Conservation (phyloP, 2,113 vertebrate genomes). For the Macquaria australasica region DNA sequence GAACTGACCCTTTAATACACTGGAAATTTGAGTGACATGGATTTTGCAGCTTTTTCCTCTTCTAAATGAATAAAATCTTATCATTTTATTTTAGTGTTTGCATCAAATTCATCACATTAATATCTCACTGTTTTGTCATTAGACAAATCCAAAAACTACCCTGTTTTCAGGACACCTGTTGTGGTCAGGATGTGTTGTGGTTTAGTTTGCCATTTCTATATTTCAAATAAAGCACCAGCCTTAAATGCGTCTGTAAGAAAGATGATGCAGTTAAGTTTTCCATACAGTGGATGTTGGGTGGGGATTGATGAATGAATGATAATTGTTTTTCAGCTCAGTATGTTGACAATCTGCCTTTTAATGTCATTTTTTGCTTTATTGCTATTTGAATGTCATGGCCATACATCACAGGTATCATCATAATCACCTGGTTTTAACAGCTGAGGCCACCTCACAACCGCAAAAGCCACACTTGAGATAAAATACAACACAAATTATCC, state of each 20-base stretch:
- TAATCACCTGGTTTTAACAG: not conserved
- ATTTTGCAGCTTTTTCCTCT: not conserved
- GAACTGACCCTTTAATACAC: not conserved
- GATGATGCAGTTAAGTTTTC: not conserved
- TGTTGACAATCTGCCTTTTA: not conserved
- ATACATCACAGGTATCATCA: conserved; percentile 8
- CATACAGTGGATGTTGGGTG: not conserved
- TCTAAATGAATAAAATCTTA: not conserved
- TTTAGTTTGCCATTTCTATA: not conserved
- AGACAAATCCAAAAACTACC: not conserved
- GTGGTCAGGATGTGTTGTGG: not conserved
- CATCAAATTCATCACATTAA: not conserved
- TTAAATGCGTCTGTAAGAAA: not conserved
- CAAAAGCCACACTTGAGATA: not conserved
- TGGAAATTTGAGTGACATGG: not conserved
- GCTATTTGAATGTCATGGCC: not conserved
- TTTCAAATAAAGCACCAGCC: not conserved
- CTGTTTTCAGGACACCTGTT: not conserved
- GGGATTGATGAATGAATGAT: not conserved
- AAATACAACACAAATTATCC: not conserved
- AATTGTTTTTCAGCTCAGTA: not conserved
- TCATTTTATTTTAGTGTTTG: not conserved
- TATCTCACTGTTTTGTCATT: not conserved
- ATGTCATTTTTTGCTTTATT: not conserved
- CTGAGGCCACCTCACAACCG: not conserved